Evolutionary conservation across 2,888 invertebrate genomes (phyloP), one percentile per base, ranked within the genome.

Genomic region (Microplitis manilae): DNA sequence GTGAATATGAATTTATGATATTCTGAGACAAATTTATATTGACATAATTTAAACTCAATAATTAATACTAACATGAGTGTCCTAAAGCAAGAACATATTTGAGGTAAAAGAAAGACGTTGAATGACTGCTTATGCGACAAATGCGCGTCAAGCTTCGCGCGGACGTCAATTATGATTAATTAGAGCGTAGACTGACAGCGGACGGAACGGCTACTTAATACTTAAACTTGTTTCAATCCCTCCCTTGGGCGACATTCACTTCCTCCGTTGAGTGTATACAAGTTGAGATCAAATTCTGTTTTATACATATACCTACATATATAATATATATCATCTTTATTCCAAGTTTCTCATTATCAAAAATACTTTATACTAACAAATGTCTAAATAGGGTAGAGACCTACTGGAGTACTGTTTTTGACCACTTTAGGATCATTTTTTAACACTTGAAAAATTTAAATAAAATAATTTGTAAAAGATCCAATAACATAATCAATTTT

Each of bases 111-210:
- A 68, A 70, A 73, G 40, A 50, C 72, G 61, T 59, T 8, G 61
- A 59, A 59, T 64, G 77, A 62, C n/a, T 73, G 15, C 38, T 39
- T 17, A 73, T 65, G 38, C 77, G 79, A 79, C 80, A 79, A 83
- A 87, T 86, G 86, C 84, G 88, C 87, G 88, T 87, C 85, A 88
- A 86, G 86, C 88, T 89, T 88, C 88, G 84, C 88, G 87, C 88
- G 86, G 84, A 86, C 87, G 88, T 89, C 89, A 89, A 90, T 90
- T 90, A 87, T 87, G 86, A 89, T 89, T 89, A 89, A 89, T 90
- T 89, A 89, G 88, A 88, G 87, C 88, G 87, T 85, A 88, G 89
- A 89, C 88, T 89, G 88, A 89, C 89, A 88, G 89, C 88, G 88
- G 87, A 88, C 88, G 87, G 87, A 87, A 86, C 86, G 86, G 85